Percentiles rank a stretch among this genome's conserved stretches.
These are phyloP conservation scores for Cercopithecus mona DNA, from an alignment of 2,113 vertebrate species.

Conservation along the genomic window DNA sequence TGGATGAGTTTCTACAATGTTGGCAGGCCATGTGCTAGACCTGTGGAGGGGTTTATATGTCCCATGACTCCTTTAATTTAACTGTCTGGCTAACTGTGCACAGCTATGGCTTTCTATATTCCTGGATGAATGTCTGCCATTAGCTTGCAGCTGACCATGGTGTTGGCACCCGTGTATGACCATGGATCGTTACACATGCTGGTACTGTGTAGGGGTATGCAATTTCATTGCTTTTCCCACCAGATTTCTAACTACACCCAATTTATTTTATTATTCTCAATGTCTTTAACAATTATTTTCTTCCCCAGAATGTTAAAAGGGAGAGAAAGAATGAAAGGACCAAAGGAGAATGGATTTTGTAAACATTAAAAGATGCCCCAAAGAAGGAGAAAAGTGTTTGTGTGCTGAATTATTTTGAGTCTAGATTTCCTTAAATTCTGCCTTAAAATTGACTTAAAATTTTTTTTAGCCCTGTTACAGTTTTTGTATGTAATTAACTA, in stretches of 20 bases:
- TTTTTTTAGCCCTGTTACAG: not conserved
- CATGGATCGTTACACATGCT: not conserved
- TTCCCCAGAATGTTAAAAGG: conserved; percentile 8
- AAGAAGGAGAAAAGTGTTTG: not conserved
- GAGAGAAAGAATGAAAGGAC: conserved; percentile 20
- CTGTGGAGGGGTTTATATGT: conserved; percentile 33
- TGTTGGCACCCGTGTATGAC: not conserved
- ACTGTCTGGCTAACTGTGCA: conserved; percentile 5
- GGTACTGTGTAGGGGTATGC: not conserved
- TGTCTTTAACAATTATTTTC: conserved; percentile 3
- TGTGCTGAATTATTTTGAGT: conserved; percentile 12
- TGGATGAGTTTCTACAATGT: conserved; percentile 17
- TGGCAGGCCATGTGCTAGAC: conserved; percentile 14
- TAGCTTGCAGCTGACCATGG: not conserved
- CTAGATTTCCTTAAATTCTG: conserved; percentile 21
- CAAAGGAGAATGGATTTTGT: conserved; percentile 18
- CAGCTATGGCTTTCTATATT: not conserved
- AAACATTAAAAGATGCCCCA: not conserved
- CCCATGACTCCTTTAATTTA: conserved; percentile 49
- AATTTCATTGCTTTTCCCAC: conserved; percentile 53
- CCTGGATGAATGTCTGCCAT: not conserved
- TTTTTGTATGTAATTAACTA: conserved; percentile 52
- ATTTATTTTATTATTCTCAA: conserved; percentile 37
- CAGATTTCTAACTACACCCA: not conserved
- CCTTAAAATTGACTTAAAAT: not conserved